Evolutionary conservation across 2,888 invertebrate genomes (phyloP).

Genomic region (Brachyopa scutellaris): DNA sequence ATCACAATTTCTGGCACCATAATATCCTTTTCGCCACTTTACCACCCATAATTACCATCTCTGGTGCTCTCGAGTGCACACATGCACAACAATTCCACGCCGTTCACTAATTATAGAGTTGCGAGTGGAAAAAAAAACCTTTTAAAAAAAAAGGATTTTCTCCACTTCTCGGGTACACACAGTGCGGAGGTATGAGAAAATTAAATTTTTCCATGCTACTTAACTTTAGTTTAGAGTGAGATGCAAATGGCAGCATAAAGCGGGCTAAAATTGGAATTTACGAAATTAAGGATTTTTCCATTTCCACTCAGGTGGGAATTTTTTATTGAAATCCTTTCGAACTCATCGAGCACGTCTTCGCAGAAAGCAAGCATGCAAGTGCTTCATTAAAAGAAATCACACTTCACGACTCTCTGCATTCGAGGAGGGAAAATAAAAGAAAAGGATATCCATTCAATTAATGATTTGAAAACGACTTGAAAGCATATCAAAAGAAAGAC

Average conservation of each 20-base stretch:
- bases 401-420: too few species aligned
- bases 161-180: conserved; percentile 1
- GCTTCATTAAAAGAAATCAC: conserved; percentile 33
- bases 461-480: conserved; percentile 27
- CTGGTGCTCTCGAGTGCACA: conserved; percentile 16
- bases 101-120: conserved; percentile 38
- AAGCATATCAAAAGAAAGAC: neutral
- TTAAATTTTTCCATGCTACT: conserved; percentile 41
- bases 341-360: neutral
- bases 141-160: conserved; percentile 22
- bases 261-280: neutral
- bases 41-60: conserved; percentile 51
- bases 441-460: conserved; percentile 29
- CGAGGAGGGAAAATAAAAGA: too few species aligned
- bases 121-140: conserved; percentile 2
- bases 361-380: neutral
- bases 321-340: neutral
- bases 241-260: conserved; percentile 31
- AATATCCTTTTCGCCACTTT: conserved; percentile 45
- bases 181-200: conserved; percentile 36
- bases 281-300: conserved; percentile 19
- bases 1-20: conserved; percentile 42
- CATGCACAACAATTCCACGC: conserved; percentile 33
- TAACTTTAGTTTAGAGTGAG: conserved; percentile 43
- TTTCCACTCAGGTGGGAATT: neutral